Conservation (phyloP, 35 echinoderm and acorn worm species). For the Strongylocentrotus purpuratus region DNA sequence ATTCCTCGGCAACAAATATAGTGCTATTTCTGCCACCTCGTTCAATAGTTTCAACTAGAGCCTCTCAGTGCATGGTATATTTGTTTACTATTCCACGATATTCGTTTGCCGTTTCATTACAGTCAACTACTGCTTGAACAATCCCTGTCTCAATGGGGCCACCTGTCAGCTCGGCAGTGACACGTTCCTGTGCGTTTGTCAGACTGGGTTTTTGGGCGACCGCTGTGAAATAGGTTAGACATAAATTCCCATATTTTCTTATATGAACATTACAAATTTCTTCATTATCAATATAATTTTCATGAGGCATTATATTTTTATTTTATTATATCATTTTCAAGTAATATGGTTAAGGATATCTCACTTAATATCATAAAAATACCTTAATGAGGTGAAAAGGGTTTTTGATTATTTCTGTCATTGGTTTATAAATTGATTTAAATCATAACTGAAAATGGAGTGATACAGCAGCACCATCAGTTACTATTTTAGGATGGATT, state of each 20-base stretch:
- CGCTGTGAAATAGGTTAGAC: slow-evolving; percentile 94
- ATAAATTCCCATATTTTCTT: neutral
- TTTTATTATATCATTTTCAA: no score
- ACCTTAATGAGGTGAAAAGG: no score
- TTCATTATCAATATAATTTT: neutral
- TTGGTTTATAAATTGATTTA: no score
- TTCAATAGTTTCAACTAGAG: neutral
- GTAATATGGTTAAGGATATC: no score
- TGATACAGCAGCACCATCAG: no score
- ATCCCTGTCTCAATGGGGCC: slow-evolving; percentile 73
- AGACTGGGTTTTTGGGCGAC: slow-evolving; percentile 57
- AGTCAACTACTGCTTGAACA: slow-evolving; percentile 67
- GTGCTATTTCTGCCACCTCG: neutral
- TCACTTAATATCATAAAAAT: no score
- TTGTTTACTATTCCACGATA: neutral
- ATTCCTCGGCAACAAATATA: no score
- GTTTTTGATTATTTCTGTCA: no score
- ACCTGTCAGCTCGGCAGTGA: slow-evolving; percentile 71
- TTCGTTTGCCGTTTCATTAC: neutral
- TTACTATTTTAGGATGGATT: no score
- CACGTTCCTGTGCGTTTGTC: slow-evolving; percentile 63
- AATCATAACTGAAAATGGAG: no score
- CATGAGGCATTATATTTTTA: neutral
- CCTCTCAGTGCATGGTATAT: no score
- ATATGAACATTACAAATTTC: neutral